Base-by-base conservation (phyloP, 1,140 invertebrate species). In the Leguminivora glycinivorella region DNA sequence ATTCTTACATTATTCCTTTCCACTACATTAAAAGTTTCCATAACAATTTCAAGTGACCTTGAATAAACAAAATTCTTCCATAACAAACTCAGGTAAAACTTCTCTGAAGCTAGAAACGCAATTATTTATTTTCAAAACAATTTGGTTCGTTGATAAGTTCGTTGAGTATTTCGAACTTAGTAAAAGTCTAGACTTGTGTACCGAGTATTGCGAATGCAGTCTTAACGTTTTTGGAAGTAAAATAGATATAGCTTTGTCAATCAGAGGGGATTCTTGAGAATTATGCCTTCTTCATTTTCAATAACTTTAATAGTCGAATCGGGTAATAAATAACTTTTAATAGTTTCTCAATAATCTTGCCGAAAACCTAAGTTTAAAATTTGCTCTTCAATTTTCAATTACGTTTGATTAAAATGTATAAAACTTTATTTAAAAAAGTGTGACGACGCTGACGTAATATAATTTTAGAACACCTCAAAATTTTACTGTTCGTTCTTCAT, bases 91-190 rank as follows among this genome's bases (percentile, higher is more conserved):
- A 60, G 56, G 56, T 26, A 4, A 25, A 52, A 60, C 56, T 60
- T 60, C 14, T 12, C 56, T 29, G 0, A 25, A 60, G 56, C 12
- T 60, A 17, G 24, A 60, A 60, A 60, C 17, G 25, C n/a, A 29
- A 60, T 60, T 60, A 60, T 29, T 60, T 60, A 25, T 60, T 14
- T 60, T 60, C 24, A 60, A n/a, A 26, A 60, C 56, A 5, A 60
- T n/a, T 60, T 60, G 14, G 3, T 60, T 60, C 12, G 56, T 17
- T 29, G 24, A 60, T 26, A 60, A 26, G 56, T n/a, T n/a, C n/a
- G n/a, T 26, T 4, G 25, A 60, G 24, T 26, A n/a, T 26, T 60
- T 24, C 22, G 10, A 60, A 60, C 1, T 19, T 17, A 60, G 22
- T 60, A 25, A 7, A 60, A 26, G 29, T 60, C 12, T 19, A n/a